These are phyloP conservation scores for Smithornis capensis DNA, from an alignment of 2,113 vertebrate genomes.

Conservation along the genomic window DNA sequence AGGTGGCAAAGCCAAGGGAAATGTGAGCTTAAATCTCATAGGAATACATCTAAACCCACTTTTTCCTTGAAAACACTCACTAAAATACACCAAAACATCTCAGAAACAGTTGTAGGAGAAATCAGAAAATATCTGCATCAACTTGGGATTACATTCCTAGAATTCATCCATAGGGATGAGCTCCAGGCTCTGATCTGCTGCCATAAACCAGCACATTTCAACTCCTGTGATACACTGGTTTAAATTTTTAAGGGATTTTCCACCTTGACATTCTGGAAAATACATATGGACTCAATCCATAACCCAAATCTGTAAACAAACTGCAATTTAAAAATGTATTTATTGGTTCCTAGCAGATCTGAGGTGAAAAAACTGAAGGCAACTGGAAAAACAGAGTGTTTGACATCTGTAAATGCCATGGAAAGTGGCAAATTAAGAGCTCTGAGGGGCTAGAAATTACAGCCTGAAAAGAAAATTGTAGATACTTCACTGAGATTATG, in stretches of 20 bases:
- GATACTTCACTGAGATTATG: not conserved
- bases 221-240: fast-evolving
- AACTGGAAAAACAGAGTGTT: not conserved
- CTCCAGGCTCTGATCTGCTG: not conserved
- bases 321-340: not conserved
- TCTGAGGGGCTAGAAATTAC: not conserved
- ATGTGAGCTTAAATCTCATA: not conserved
- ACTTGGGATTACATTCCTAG: not conserved
- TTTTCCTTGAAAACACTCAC: not conserved
- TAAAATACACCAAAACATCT: not conserved
- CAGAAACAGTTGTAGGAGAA: not conserved
- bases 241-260: not conserved
- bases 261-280: not conserved
- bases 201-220: not conserved
- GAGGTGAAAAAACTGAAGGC: not conserved
- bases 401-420: not conserved
- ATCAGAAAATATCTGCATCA: not conserved
- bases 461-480: not conserved
- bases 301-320: not conserved
- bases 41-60: not conserved
- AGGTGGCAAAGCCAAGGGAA: not conserved
- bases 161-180: not conserved
- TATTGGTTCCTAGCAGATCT: not conserved
- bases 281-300: not conserved
- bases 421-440: not conserved